phyloP scores from a whole-genome alignment of 1,140 invertebrate species.

The Sweltsa coloradensis region DNA sequence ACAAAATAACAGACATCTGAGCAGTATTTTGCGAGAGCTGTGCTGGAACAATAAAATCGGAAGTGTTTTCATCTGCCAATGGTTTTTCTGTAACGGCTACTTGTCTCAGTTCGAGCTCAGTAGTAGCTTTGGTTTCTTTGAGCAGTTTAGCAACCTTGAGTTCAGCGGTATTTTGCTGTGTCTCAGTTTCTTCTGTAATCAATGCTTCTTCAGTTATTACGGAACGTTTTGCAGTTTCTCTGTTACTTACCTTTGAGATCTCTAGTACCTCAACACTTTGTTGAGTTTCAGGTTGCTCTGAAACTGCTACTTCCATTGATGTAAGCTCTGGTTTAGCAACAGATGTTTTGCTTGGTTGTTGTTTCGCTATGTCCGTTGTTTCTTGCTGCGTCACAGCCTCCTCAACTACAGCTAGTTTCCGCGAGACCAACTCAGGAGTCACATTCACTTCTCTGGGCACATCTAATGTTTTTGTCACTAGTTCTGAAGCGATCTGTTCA shows the following conservation, averaged over 20 bases:
- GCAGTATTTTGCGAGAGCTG: background rate
- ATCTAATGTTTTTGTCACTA: too few species aligned
- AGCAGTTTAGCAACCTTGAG: background rate
- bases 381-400: too few species aligned
- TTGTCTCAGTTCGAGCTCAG: slow-evolving; percentile 11
- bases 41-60: background rate
- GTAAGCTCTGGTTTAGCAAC: slow-evolving; percentile 7
- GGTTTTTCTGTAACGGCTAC: slow-evolving; percentile 10
- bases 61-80: background rate
- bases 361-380: background rate
- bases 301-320: slow-evolving; percentile 13
- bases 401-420: too few species aligned
- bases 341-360: background rate
- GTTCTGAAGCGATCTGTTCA: background rate
- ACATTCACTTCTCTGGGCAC: too few species aligned
- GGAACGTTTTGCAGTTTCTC: too few species aligned
- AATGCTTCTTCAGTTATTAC: background rate
- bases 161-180: slow-evolving; percentile 2
- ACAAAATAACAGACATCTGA: background rate
- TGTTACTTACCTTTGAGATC: too few species aligned
- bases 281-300: background rate
- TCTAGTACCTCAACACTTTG: background rate
- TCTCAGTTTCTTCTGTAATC: slow-evolving; percentile 6
- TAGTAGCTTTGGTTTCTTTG: slow-evolving; percentile 3
- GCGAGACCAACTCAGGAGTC: too few species aligned